Conservation (phyloP, 1,140 invertebrate genomes). For the Dufourea novaeangliae region DNA sequence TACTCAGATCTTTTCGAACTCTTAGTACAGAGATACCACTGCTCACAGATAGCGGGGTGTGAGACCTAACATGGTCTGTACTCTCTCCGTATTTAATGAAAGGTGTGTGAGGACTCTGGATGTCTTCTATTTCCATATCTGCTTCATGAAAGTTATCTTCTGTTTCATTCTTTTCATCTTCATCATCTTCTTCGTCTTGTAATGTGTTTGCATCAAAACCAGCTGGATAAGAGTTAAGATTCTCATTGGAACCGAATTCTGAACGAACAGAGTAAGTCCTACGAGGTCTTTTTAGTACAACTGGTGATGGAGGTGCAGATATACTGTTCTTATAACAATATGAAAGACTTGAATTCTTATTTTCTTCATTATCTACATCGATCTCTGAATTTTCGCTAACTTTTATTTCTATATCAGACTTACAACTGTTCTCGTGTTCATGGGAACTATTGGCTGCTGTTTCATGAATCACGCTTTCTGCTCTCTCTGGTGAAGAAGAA, state of each 20-base stretch:
- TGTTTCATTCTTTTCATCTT: constrained; percentile 67
- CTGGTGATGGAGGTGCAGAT: constrained; percentile 75
- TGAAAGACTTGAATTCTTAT: constrained; percentile 47
- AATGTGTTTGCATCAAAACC: constrained; percentile 71
- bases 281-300: constrained; percentile 62
- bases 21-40: constrained; percentile 72
- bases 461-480: constrained; percentile 52
- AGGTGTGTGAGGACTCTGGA: constrained; percentile 70
- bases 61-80: constrained; percentile 62
- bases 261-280: constrained; percentile 69
- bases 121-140: constrained; percentile 77
- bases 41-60: constrained; percentile 69
- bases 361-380: constrained; percentile 36
- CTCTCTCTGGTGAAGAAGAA: not conserved
- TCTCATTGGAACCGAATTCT: constrained; percentile 73
- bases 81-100: constrained; percentile 64
- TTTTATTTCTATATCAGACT: constrained; percentile 40
- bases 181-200: constrained; percentile 71
- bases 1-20: constrained; percentile 65
- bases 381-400: constrained; percentile 20
- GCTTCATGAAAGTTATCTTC: constrained; percentile 81
- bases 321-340: constrained; percentile 75
- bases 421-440: constrained; percentile 32
- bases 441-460: constrained; percentile 5
- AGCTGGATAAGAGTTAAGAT: constrained; percentile 71